Conservation (phyloP, 1,140 invertebrate species). For the Ceratosolen fusciceps region DNA sequence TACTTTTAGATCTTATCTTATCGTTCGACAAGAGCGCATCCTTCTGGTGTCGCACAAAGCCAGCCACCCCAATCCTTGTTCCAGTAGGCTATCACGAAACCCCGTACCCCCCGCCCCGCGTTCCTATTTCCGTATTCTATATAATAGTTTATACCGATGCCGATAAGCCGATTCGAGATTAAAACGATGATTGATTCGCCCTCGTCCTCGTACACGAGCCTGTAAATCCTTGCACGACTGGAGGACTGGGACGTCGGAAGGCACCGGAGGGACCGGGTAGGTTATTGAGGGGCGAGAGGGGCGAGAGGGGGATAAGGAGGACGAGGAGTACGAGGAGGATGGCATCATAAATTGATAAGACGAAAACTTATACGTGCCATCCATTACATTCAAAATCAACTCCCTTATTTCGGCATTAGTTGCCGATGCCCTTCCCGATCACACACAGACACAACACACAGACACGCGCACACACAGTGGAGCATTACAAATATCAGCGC, state of each 20-base stretch:
- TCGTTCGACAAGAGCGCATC: conserved; percentile 15
- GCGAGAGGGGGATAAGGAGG: too few species aligned
- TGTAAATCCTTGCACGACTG: conserved; percentile 4
- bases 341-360: background rate
- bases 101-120: background rate
- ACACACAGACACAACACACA: too few species aligned
- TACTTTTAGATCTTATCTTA: conserved; percentile 44
- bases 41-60: conserved; percentile 18
- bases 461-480: background rate
- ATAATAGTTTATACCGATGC: background rate
- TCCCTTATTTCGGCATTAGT: background rate
- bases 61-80: background rate
- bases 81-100: background rate
- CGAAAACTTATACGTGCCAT: background rate
- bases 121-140: background rate
- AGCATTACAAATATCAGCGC: background rate
- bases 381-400: background rate
- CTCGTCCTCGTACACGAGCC: background rate
- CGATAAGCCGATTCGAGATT: conserved; percentile 26
- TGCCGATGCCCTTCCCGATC: background rate
- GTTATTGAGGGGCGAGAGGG: too few species aligned
- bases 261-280: too few species aligned
- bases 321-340: too few species aligned
- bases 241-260: background rate
- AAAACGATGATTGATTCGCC: conserved; percentile 26